Base-by-base conservation (phyloP, 2,888 invertebrate species). In the Flexamia atlantica region DNA sequence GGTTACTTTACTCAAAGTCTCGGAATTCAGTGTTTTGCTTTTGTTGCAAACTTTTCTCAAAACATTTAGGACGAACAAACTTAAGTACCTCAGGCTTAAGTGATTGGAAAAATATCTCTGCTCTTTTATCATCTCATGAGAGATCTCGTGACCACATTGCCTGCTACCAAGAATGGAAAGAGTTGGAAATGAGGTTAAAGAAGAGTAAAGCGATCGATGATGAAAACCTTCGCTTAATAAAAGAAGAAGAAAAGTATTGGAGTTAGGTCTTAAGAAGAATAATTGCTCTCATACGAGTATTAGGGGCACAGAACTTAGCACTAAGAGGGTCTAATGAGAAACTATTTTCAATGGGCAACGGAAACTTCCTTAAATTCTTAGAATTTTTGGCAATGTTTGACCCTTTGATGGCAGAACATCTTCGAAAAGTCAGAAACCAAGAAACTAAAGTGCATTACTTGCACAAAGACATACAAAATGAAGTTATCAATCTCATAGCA, bases 321-420 rank as follows among this genome's bases (percentile, higher is more conserved):
- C 32, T 72, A n/a, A 36, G 50, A 23, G 82, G 82, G 7, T 46
- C 25, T 46, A 42, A 40, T 46, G 72, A 83, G 74, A 20, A 83
- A 23, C n/a, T 83, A 30, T 28, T 57, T 72, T 30, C 23, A 14
- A 36, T 46, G 17, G 68, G 53, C 30, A 74, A 74, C 53, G 76
- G 60, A 83, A 5, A 82, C 70, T 70, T 82, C 30, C 36, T 53
- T 23, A 83, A 83, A 74, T 23, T 83, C 10, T 20, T 83, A 40
- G 57, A 83, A n/a, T 53, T 32, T 46, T 68, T 83, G 1, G 53
- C 53, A n/a, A 83, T 28, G 36, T 83, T 50, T 74, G 30, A 82
- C 20, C n/a, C 72, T 7, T 32, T 83, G 74, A 53, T 74, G 40
- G 20, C n/a, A 20, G 74, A 83, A n/a, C 76, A 82, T 74, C 30